phyloP scores from a whole-genome alignment of 2,797 vertebrate species.

The Sphenodon punctatus region DNA sequence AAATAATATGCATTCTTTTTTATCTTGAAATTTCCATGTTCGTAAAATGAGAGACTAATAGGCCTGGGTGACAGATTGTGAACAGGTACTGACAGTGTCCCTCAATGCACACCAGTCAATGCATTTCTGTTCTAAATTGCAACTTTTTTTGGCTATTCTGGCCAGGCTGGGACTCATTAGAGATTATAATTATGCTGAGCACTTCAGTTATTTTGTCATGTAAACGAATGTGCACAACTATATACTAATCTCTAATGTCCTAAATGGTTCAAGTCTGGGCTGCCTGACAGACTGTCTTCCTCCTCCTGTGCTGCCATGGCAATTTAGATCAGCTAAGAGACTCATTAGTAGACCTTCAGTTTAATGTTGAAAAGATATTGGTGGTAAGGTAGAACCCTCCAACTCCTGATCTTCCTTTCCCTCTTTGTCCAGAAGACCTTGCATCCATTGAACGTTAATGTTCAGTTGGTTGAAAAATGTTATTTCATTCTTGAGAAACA shows the following conservation, averaged over 20 bases:
- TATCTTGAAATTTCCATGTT: background rate
- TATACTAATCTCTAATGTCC: slow-evolving; percentile 19
- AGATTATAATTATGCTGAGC: background rate
- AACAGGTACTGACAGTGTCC: background rate
- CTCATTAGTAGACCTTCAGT: background rate
- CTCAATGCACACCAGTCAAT: accelerated
- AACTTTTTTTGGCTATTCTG: background rate
- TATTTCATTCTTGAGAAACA: too few species aligned
- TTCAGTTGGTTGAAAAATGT: too few species aligned
- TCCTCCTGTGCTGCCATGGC: background rate
- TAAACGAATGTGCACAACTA: slow-evolving; percentile 5
- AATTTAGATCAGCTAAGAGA: background rate
- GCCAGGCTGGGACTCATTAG: slow-evolving; percentile 7
- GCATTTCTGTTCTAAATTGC: background rate
- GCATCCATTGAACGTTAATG: too few species aligned
- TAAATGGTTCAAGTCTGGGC: background rate
- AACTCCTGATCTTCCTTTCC: background rate
- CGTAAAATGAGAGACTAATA: background rate
- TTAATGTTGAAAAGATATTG: background rate
- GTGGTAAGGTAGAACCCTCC: background rate
- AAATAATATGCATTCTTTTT: background rate
- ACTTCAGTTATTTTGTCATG: background rate
- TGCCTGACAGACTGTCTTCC: background rate
- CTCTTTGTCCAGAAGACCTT: accelerated
- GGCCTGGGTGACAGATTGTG: background rate